These are phyloP conservation scores for Oxytorus armatus DNA, from an alignment of 2,888 invertebrate species.

Conservation along the genomic window DNA sequence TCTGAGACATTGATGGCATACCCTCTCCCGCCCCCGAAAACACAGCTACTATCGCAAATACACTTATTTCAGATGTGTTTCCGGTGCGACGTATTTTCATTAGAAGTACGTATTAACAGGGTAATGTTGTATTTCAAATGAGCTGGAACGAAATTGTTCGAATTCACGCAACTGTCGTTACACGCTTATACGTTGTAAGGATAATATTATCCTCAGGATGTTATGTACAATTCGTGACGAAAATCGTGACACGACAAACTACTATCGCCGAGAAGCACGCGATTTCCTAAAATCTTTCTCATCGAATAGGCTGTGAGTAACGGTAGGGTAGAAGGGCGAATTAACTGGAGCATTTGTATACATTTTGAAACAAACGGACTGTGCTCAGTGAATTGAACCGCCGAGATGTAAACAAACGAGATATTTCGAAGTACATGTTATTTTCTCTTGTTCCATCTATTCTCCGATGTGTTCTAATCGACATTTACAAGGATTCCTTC, in stretches of 20 bases:
- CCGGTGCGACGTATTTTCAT: no score
- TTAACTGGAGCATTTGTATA: neutral
- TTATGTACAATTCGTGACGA: constrained; percentile 5
- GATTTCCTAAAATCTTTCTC: constrained; percentile 2
- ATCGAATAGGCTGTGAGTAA: neutral
- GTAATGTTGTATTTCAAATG: no score
- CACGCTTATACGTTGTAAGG: neutral
- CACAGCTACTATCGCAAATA: no score
- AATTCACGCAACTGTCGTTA: neutral
- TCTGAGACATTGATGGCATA: no score
- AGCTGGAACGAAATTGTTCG: neutral
- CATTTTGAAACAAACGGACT: no score
- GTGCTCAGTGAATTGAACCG: no score
- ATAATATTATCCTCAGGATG: neutral
- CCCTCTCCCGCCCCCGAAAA: no score
- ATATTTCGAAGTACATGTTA: neutral
- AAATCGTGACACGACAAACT: neutral
- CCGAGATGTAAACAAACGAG: no score
- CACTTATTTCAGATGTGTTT: no score
- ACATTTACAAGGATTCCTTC: neutral
- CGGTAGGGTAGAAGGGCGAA: neutral
- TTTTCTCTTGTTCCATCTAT: neutral
- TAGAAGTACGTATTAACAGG: no score
- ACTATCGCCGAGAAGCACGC: constrained; percentile 3
- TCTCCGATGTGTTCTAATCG: neutral